Evolutionary conservation across 2,797 vertebrate species (phyloP), one percentile per base, ranked within the genome.

Genomic region (Gallinago stenura): DNA sequence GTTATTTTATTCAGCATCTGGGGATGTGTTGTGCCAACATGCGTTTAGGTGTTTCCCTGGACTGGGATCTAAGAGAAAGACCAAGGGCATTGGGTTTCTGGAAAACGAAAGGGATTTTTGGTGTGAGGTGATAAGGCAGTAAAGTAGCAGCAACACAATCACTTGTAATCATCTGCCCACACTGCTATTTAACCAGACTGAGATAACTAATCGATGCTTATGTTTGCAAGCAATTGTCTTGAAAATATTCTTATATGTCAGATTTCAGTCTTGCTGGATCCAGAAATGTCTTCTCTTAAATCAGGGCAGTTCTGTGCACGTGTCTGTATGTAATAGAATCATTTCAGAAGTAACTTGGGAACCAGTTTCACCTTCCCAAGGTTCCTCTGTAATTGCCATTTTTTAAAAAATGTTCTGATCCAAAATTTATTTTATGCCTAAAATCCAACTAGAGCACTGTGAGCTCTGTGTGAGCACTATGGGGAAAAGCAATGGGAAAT

Each of bases 101-200:
- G 41, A 79, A 78, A 71, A 43, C 3, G 62, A 53, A 43, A 65
- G 62, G 51, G 54, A 46, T 61, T 89, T 50, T 87, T 54, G 26
- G 30, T 45, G 19, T 21, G 58, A 15, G 43, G 33, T 45, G 56
- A 37, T 19, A 58, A 87, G 68, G 35, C 85, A 85, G 62, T 19
- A 80, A 95, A 95, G 43, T 80, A 71, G 75, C 79, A 95, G 60
- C 85, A 83, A 15, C 15, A 31, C n/a, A 73, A 35, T 37, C 60
- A 35, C 72, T 91, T 88, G 76, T 77, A 65, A 89, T 95, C 51
- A 62, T 83, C 90, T 87, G 79, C 90, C 90, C 60, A 91, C 71
- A 6, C 31, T 85, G 64, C 56, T 82, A 35, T 46, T 79, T 50
- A 85, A 66, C 60, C 85, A 93, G 92, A 85, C 75, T 83, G 85